Evolutionary conservation across 2,888 invertebrate species (phyloP), one percentile per base, ranked within the genome.

Genomic region (Latrodectus hesperus): DNA sequence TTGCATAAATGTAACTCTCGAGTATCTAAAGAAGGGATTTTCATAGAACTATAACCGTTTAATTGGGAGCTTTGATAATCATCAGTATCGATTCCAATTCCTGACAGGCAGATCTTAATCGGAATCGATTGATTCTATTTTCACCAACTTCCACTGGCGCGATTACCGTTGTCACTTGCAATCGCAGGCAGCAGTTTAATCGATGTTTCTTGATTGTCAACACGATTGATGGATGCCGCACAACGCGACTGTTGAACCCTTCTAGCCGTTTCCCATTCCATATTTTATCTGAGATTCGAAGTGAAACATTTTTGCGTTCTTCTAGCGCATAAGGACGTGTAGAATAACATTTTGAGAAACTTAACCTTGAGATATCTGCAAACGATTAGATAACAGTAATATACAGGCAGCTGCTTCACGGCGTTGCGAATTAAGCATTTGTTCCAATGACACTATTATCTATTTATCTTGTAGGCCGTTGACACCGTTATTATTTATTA

Each of bases 401-500:
- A 52, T 74, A 16, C 14, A 73, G 17, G 22, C n/a, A 16, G 38
- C 49, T 8, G 22, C 68, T 17, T 60, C 60, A 60, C 10, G 16
- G 67, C 68, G 38, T 9, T n/a, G 38, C 60, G 26, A 73, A 55
- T 60, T 6, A 26, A 14, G 67, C 52, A 67, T 84, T 84, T 84
- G 84, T 65, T 84, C 84, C 67, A 84, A 68, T 84, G 84, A 84
- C 84, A 84, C 84, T 73, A 76, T 82, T 82, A 75, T 70, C 82
- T 74, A 71, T 75, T 73, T 75, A 49, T 52, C 73, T 67, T 67
- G n/a, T 75, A 82, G 84, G 84, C 72, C 84, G 72, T 84, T 84
- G 84, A 84, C 84, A 78, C 84, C 67, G 53, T 53, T 81, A 17
- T 71, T 64, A 17, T 11, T 67, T 67, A 17, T 17, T 60, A 16